Evolutionary conservation across 1,140 invertebrate genomes (phyloP).

Genomic region (Psix sp.): DNA sequence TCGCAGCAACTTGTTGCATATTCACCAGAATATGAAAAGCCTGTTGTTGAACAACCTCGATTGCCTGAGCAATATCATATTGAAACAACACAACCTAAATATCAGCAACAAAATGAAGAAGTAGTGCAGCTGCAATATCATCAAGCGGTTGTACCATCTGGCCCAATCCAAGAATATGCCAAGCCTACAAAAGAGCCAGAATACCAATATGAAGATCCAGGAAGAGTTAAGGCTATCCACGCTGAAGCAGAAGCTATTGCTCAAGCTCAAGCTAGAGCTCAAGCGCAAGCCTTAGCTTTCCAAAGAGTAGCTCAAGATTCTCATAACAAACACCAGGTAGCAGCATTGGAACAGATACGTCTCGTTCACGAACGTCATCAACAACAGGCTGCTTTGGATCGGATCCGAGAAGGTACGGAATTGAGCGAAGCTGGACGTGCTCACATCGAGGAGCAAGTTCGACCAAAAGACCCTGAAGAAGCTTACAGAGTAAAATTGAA

Average conservation of each 20-base stretch:
- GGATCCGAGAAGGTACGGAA: slow-evolving; percentile 70
- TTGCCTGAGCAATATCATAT: slow-evolving; percentile 73
- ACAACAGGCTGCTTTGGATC: slow-evolving; percentile 71
- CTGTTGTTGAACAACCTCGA: slow-evolving; percentile 49
- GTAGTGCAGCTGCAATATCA: slow-evolving; percentile 63
- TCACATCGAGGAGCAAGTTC: slow-evolving; percentile 66
- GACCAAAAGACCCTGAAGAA: slow-evolving; percentile 68
- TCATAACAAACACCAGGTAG: slow-evolving; percentile 69
- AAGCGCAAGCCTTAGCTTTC: slow-evolving; percentile 71
- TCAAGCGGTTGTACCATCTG: slow-evolving; percentile 36
- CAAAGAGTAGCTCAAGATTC: slow-evolving; percentile 71
- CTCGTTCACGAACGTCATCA: slow-evolving; percentile 66
- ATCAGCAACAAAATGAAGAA: slow-evolving; percentile 60
- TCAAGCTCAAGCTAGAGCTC: slow-evolving; percentile 68
- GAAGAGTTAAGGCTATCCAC: slow-evolving; percentile 46
- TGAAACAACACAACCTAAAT: slow-evolving; percentile 68
- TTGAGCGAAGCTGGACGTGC: slow-evolving; percentile 71
- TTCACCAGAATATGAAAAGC: slow-evolving; percentile 61
- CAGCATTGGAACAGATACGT: slow-evolving; percentile 70
- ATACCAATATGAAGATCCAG: slow-evolving; percentile 68
- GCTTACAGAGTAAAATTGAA: slow-evolving; percentile 70
- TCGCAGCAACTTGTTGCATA: slow-evolving; percentile 46
- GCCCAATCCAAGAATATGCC: slow-evolving; percentile 37
- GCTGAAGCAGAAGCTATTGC: slow-evolving; percentile 60
- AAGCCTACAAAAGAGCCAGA: slow-evolving; percentile 61